phyloP scores from a whole-genome alignment of 2,888 invertebrate genomes.

The Pseudeuparius sepicola region DNA sequence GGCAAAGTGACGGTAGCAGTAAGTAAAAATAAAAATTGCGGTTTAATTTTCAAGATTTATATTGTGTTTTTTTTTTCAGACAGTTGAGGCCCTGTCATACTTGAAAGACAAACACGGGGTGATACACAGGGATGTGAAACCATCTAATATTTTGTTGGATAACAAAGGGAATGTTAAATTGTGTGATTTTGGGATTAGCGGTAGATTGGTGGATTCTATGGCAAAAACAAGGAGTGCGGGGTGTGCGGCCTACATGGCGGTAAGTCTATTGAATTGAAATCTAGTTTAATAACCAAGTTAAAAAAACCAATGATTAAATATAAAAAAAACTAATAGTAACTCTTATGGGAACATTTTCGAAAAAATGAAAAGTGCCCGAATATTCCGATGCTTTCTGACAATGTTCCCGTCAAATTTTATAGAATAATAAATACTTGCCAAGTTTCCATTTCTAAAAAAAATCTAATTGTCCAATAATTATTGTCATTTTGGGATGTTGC shows the following conservation, averaged over 20 bases:
- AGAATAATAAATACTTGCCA: no score
- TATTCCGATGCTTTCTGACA: no score
- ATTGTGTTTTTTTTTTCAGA: conserved; percentile 45
- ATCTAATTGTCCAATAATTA: no score
- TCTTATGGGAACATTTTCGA: no score
- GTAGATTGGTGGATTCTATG: conserved; percentile 94
- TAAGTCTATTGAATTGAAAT: conserved; percentile 53
- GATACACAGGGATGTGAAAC: conserved; percentile 97
- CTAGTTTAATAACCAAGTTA: conserved; percentile 1
- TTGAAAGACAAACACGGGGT: conserved; percentile 95
- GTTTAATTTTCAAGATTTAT: not conserved
- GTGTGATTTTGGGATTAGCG: conserved; percentile 99
- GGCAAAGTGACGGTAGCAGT: conserved; percentile 97
- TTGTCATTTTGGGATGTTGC: no score
- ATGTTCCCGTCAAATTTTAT: no score
- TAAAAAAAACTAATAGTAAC: no score
- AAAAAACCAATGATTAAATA: no score
- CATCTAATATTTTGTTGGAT: conserved; percentile 95
- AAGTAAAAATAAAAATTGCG: conserved; percentile 28
- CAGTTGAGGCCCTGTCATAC: conserved; percentile 93
- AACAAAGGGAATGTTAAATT: conserved; percentile 91
- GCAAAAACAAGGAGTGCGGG: conserved; percentile 95
- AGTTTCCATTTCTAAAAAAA: no score
- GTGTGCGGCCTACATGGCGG: conserved; percentile 99
- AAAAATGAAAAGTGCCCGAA: no score